A percentile compares a stretch with the other conserved stretches of the same genome.
These are phyloP conservation scores for Proteles cristata DNA, from an alignment of 2,113 vertebrate species.

Conservation along the genomic window DNA sequence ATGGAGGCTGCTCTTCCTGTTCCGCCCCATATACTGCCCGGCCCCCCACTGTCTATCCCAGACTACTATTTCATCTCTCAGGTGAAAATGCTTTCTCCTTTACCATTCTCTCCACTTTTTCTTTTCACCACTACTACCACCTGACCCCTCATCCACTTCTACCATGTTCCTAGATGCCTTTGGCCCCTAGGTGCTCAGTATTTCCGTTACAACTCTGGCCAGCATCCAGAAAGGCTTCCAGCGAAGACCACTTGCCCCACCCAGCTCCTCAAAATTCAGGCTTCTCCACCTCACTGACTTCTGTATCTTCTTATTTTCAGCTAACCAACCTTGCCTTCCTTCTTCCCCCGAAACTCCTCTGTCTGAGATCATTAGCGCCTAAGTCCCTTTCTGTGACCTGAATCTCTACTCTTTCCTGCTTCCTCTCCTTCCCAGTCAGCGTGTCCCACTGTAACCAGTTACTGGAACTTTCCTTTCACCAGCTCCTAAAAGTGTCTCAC, in stretches of 20 bases:
- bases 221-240: background rate
- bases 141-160: background rate
- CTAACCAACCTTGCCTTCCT: background rate
- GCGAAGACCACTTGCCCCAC: background rate
- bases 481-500: background rate
- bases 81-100: background rate
- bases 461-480: constrained; percentile 10
- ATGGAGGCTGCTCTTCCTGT: background rate
- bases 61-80: background rate
- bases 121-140: background rate
- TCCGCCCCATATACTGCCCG: background rate
- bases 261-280: background rate
- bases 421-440: background rate
- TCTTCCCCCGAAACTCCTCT: background rate
- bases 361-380: background rate
- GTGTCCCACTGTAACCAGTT: background rate
- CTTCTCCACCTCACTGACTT: background rate
- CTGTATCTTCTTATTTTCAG: background rate
- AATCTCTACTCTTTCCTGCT: background rate
- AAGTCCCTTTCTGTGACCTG: background rate
- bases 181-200: background rate
- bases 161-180: background rate
- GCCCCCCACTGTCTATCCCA: background rate
- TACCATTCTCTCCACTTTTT: background rate
- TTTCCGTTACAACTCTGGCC: background rate